Evolutionary conservation across 2,797 vertebrate genomes (phyloP).

Genomic region (Halcyon chelicuti): DNA sequence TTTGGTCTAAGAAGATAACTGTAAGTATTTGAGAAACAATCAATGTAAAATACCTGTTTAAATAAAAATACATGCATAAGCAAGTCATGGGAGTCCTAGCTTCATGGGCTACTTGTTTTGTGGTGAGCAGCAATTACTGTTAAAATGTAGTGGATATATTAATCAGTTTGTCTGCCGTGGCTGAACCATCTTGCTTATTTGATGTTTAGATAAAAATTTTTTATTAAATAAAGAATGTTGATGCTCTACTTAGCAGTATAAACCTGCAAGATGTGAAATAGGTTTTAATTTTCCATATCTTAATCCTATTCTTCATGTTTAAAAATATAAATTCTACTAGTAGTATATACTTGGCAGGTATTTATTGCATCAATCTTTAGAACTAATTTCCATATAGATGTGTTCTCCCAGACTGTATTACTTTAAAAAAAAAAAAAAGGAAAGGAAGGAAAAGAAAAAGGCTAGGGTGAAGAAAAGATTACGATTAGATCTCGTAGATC

Average conservation of each 20-base stretch:
- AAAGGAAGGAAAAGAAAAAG: not conserved
- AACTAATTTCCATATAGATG: not conserved
- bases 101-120: not conserved
- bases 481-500: not conserved
- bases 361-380: not conserved
- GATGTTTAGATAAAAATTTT: not conserved
- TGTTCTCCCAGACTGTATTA: not conserved
- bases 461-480: not conserved
- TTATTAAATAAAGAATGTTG: not conserved
- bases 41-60: not conserved
- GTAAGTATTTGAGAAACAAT: not conserved
- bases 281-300: not conserved
- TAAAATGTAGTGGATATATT: not conserved
- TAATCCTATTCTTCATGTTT: not conserved
- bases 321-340: not conserved
- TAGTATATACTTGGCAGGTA: not conserved
- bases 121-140: not conserved
- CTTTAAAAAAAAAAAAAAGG: not conserved
- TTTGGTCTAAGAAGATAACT: not conserved
- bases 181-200: not conserved
- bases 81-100: not conserved
- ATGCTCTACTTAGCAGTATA: not conserved
- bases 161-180: not conserved
- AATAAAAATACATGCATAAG: not conserved
- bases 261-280: not conserved